Base-by-base conservation (phyloP, 2,888 invertebrate genomes). In the Ametastegia equiseti region DNA sequence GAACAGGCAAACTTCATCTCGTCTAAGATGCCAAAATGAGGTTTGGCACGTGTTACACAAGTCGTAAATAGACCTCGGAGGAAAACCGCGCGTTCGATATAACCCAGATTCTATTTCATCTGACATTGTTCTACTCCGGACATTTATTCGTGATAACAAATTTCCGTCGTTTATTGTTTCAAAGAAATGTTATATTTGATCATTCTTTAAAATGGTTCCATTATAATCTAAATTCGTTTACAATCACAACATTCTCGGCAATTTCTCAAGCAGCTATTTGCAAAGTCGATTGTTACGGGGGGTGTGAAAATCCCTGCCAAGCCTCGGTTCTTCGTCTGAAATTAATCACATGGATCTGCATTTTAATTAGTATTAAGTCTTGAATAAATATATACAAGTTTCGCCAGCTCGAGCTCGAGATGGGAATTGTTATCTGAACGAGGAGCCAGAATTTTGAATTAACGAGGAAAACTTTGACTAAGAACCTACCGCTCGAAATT, bases 41-140 rank as follows among this genome's bases (percentile, higher is more conserved):
- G 75, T 75, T 75, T 54, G 75, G 75, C 75, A 75, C 75, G 54
- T 75, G 75, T 75, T 75, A 75, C 67, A 39, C 75, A 54, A 36
- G 75, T 75, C 75, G 75, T 75, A 75, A 75, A 75, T 75, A 75
- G 54, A 54, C 50, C 50, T 50, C 3, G 27, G 45, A 42, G 30
- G 50, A 36, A 36, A 36, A 11, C 15, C 30, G 9, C 11, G 9
- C 36, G 11, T 36, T 75, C 50, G 36, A 54, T 54, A n/a, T n/a
- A 33, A 11, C 54, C 75, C 19, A 54, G 54, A 54, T 54, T 75
- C 30, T 19, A 33, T 45, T 23, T 45, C 23, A 27, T 30, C 5
- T 19, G 36, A 39, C 65, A 36, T 39, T 19, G 65, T 27, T 5
- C n/a, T 67, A n/a, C n/a, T n/a, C n/a, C n/a, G n/a, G n/a, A n/a